These are phyloP conservation scores for Drosophila trichaetosa DNA, from an alignment of 2,888 invertebrate species.

Conservation along the genomic window DNA sequence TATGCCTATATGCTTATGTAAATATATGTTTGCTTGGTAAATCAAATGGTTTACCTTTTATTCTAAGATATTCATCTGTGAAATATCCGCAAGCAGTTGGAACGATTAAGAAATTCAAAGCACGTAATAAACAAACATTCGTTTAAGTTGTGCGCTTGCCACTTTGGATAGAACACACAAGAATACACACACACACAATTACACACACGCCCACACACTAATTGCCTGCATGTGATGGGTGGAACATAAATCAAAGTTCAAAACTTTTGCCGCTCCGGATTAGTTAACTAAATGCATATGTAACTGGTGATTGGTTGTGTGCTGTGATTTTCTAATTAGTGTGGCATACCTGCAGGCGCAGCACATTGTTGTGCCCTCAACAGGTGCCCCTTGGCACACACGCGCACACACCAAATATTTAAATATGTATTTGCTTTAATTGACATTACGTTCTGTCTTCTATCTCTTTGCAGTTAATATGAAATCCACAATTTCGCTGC, in stretches of 20 bases:
- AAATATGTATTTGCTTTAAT: constrained; percentile 25
- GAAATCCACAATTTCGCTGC: constrained; percentile 83
- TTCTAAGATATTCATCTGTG: constrained; percentile 28
- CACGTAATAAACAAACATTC: constrained; percentile 71
- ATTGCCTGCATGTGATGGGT: constrained; percentile 51
- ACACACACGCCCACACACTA: constrained; percentile 28
- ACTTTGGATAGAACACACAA: constrained; percentile 30
- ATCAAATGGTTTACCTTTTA: constrained; percentile 42
- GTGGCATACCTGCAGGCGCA: constrained; percentile 51
- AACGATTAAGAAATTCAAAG: constrained; percentile 52
- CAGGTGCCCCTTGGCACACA: constrained; percentile 52
- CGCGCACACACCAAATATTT: neutral
- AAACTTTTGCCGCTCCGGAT: constrained; percentile 71
- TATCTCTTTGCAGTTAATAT: constrained; percentile 75
- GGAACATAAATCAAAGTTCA: constrained; percentile 77
- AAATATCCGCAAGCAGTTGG: constrained; percentile 37
- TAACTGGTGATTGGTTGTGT: constrained; percentile 48
- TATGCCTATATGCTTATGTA: neutral
- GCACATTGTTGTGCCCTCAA: constrained; percentile 53
- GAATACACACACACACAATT: constrained; percentile 6
- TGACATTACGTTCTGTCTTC: constrained; percentile 19
- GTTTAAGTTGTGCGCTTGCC: constrained; percentile 56
- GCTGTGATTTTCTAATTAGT: constrained; percentile 70
- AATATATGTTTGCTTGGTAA: constrained; percentile 14
- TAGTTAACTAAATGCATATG: constrained; percentile 71